Base-by-base conservation (phyloP, 2,113 vertebrate species). In the Speoplatyrhinus poulsoni region DNA sequence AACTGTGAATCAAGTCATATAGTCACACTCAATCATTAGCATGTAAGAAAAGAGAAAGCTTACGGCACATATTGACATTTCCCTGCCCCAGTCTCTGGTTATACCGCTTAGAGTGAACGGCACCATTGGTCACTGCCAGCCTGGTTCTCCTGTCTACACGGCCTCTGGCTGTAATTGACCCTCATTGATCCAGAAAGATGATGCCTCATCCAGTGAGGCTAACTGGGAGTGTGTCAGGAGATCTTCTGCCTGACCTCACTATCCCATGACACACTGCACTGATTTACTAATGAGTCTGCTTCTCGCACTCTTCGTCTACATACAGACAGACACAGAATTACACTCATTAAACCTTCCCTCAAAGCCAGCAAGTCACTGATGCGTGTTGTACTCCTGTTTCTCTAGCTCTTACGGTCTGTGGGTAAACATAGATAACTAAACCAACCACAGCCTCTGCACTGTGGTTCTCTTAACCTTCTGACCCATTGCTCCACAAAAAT, bases 141-240 rank as follows among this genome's bases (percentile, higher is more conserved):
- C 53, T 55, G 7, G 9, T 9, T 17, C 9, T n/a, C 5, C 65
- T 62, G 10, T 46, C 50, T 19, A 9, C 1, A 12, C 47, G 56
- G 61, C 54, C 67, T 63, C 49, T 3, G 32, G 9, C 59, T 58
- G 56, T 4, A 50, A 74, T 73, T 19, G 69, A 75, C 54, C 47
- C 55, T 2, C 17, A 86, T 76, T 79, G 84, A 85, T 83, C 62
- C 55, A 41, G 78, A 82, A 82, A 82, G 52, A 49, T 10, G 55
- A 82, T n/a, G 71, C 64, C 16, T 41, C 54, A 4, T 64, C 19
- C 16, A 66, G 36, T 4, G 3, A 49, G 54, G 6, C 1, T 12
- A 12, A 53, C 12, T 12, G 50, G 50, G 50, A 53, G 7, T 62
- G 49, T 65, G 63, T 56, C 59, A 66, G 17, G 62, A 12, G 64